phyloP scores from a whole-genome alignment of 37 sponge, comb jelly and placozoan species.

The Diacarnus erythraeanus region DNA sequence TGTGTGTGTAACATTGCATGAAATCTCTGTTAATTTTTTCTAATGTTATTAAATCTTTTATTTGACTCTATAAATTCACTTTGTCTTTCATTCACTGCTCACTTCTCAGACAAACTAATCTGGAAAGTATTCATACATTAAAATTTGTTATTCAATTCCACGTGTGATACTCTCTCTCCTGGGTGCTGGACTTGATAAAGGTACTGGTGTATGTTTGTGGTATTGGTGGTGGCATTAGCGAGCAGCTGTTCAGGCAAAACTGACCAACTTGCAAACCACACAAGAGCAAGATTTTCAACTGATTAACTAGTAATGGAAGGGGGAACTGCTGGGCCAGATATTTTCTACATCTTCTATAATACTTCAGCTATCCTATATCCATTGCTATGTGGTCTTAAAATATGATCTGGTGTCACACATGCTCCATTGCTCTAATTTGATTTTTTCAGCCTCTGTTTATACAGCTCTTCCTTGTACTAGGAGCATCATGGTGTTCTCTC shows the following conservation, averaged over 20 bases:
- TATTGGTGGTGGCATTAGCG: background rate
- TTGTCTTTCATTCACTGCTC: background rate
- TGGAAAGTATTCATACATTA: background rate
- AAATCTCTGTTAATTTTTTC: background rate
- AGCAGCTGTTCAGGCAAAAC: background rate
- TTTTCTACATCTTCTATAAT: too few relatives aligned
- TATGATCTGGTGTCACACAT: too few relatives aligned
- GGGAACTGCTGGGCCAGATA: too few relatives aligned
- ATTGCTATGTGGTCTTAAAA: too few relatives aligned
- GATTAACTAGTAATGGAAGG: too few relatives aligned
- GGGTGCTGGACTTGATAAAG: background rate
- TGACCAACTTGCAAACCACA: background rate
- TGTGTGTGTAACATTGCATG: background rate
- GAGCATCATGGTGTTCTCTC: background rate
- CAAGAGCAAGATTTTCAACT: background rate
- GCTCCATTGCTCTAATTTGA: too few relatives aligned
- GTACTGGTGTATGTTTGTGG: background rate
- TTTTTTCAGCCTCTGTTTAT: constrained; percentile 8
- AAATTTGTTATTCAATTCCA: background rate
- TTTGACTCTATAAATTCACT: background rate
- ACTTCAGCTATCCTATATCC: too few relatives aligned
- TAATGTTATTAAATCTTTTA: background rate
- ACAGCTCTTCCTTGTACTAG: background rate
- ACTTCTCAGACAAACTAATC: constrained; percentile 10
- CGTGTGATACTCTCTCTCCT: background rate